Evolutionary conservation across 2,113 vertebrate genomes (phyloP), one percentile per base, ranked within the genome.

Genomic region (Dipodomys spectabilis): DNA sequence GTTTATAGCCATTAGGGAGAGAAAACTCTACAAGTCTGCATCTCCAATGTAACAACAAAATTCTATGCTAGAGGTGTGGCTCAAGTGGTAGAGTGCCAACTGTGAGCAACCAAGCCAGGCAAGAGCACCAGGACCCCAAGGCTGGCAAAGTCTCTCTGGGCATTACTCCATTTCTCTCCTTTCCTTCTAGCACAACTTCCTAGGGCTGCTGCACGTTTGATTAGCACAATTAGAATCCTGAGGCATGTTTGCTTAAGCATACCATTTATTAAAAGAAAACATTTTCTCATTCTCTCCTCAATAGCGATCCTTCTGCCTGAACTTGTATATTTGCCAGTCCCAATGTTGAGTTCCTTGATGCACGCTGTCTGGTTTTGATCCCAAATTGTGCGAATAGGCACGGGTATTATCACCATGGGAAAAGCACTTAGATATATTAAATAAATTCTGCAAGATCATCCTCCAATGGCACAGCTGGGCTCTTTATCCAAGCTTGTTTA

Each of bases 231-330:
- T 39, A 32, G 89, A 87, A 71, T 80, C 16, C 60, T 16, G 49
- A 71, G 68, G 65, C 83, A 80, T 90, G 53, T 95, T 87, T 74
- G 19, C 27, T 90, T 83, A 80, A 69, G 23, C 65, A 28, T 20
- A 20, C 0, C 9, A 35, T 27, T 57, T 72, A 80, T 64, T 79
- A 68, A 93, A 84, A 71, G 86, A 72, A 87, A 92, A 87, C 82
- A 67, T 74, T 71, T 83, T 68, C 67, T 65, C 71, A 71, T 49
- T 44, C 39, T 71, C 79, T 28, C 9, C 68, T 80, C 49, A 12
- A 65, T 57, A 15, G 13, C 62, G 57, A 44, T 22, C 28, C 75
- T n/a, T 18, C 64, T 68, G 11, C 69, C 0, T n/a, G 82, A 74
- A 32, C 53, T 65, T 82, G 12, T 3, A 10, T 30, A 15, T 90